A percentile compares a stretch with the other conserved stretches of the same genome.
Conservation (phyloP, 2,113 vertebrate genomes). For the Cariama cristata region DNA sequence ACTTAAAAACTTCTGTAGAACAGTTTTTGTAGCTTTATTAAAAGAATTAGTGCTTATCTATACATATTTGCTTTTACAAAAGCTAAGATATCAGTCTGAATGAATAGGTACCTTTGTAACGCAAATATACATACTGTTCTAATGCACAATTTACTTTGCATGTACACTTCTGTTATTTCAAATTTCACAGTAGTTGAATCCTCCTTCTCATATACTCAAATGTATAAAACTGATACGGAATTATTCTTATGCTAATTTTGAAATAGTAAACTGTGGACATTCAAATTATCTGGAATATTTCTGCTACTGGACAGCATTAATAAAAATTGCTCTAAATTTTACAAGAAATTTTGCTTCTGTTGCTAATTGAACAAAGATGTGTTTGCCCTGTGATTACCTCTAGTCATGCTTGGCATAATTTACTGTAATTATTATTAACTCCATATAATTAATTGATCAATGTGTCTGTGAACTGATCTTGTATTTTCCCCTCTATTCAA, state of each 20-base stretch:
- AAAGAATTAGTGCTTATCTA: neutral
- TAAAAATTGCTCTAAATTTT: constrained; percentile 12
- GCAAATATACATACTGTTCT: neutral
- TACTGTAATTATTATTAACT: constrained; percentile 49
- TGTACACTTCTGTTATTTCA: neutral
- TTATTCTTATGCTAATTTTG: neutral
- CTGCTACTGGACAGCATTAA: neutral
- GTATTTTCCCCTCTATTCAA: neutral
- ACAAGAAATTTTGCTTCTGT: neutral
- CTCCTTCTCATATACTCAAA: neutral
- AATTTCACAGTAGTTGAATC: neutral
- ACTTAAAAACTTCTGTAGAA: neutral
- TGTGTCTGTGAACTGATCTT: neutral
- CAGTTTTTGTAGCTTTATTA: neutral
- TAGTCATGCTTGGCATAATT: constrained; percentile 44
- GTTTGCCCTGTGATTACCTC: constrained; percentile 55
- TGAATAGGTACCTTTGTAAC: neutral
- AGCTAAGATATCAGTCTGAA: neutral
- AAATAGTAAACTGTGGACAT: neutral
- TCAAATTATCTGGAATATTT: neutral
- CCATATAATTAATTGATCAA: neutral
- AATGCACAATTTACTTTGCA: neutral
- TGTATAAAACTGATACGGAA: neutral
- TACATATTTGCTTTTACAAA: neutral
- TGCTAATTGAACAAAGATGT: constrained; percentile 46